phyloP scores from a whole-genome alignment of 2,888 invertebrate species.

The Agrypnus murinus region DNA sequence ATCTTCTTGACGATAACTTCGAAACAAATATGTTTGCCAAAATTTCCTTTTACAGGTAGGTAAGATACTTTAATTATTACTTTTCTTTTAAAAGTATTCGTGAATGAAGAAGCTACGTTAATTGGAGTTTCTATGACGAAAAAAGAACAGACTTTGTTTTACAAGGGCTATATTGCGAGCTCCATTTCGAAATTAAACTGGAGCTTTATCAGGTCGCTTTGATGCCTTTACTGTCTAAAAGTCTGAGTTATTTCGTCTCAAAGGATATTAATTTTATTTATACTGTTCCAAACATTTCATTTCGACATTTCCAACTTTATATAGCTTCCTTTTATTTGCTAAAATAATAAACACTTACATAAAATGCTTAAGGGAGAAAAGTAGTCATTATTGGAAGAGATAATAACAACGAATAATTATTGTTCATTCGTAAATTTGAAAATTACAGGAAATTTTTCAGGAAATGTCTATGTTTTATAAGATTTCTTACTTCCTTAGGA shows the following conservation, averaged over 20 bases:
- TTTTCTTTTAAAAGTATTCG: conserved; percentile 6
- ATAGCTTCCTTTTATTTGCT: background rate
- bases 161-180: conserved; percentile 18
- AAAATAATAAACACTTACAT: background rate
- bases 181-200: conserved; percentile 32
- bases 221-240: conserved; percentile 21
- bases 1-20: too few species aligned
- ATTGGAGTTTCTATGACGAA: conserved; percentile 10
- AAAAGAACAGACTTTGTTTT: conserved; percentile 20
- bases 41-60: background rate
- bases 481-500: too few species aligned
- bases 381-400: too few species aligned
- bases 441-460: too few species aligned
- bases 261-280: conserved; percentile 41
- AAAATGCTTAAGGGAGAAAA: background rate
- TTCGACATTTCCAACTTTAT: conserved; percentile 12
- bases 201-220: conserved; percentile 27
- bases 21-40: too few species aligned
- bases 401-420: too few species aligned
- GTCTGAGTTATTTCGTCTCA: conserved; percentile 26
- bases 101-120: conserved; percentile 13
- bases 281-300: conserved; percentile 20
- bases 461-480: too few species aligned
- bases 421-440: too few species aligned
- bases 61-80: conserved; percentile 1